A percentile compares a stretch with the other conserved stretches of the same genome.
Conservation (phyloP, 2,113 vertebrate species). For the Thomomys bottae region DNA sequence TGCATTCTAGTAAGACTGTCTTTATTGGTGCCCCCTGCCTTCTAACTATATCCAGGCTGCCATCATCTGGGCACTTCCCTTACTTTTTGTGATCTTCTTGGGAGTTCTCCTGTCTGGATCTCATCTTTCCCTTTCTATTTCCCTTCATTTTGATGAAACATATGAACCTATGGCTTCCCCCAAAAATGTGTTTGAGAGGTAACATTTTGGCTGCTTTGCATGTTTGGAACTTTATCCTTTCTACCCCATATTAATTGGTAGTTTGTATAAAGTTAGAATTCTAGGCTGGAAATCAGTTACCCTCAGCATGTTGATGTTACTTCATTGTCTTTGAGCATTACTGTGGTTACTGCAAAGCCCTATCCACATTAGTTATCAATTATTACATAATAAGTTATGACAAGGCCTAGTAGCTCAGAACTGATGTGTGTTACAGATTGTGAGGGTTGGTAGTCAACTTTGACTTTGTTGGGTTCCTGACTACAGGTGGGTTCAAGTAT, state of each 20-base stretch:
- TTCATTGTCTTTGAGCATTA: slow-evolving; percentile 27
- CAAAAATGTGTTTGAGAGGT: neutral
- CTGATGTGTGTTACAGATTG: neutral
- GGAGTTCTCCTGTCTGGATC: neutral
- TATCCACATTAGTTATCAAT: neutral
- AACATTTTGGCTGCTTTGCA: slow-evolving; percentile 26
- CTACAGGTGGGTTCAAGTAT: neutral
- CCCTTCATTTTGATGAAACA: no score
- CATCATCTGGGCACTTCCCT: neutral
- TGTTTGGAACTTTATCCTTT: slow-evolving; percentile 44
- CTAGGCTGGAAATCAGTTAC: slow-evolving; percentile 29
- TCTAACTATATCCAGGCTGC: neutral
- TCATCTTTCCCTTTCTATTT: no score
- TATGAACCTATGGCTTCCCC: no score
- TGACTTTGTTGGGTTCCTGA: neutral
- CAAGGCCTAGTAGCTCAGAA: neutral
- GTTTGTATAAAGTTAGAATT: slow-evolving; percentile 1
- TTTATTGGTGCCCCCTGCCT: neutral
- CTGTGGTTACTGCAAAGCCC: neutral
- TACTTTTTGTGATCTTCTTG: slow-evolving; percentile 22
- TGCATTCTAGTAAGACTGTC: neutral
- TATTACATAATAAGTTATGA: neutral
- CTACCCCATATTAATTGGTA: neutral
- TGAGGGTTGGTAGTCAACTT: neutral
- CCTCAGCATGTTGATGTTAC: slow-evolving; percentile 25